A percentile compares a stretch with the other conserved stretches of the same genome.
Conservation (phyloP, 2,113 vertebrate species). For the Otolemur garnettii region DNA sequence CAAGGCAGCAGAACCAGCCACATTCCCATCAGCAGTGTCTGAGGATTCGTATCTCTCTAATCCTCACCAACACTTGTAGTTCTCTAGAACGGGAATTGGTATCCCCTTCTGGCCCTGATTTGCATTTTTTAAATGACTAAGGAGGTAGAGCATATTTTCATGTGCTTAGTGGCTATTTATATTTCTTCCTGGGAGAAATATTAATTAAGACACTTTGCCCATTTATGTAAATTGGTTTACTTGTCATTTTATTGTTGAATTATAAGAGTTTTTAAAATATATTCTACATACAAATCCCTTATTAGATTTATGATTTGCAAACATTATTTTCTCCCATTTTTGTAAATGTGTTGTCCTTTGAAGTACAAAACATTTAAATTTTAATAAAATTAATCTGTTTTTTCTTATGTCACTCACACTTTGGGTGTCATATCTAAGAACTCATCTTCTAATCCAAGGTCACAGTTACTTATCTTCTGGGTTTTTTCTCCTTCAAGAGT, state of each 20-base stretch:
- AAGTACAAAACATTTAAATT: background rate
- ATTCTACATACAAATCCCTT: background rate
- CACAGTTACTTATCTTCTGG: background rate
- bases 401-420: background rate
- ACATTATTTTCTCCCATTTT: background rate
- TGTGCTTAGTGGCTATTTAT: background rate
- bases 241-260: background rate
- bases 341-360: background rate
- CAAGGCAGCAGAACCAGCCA: background rate
- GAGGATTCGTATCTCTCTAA: background rate
- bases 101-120: background rate
- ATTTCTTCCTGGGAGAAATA: background rate
- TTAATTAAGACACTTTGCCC: background rate
- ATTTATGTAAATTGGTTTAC: background rate
- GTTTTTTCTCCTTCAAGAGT: background rate
- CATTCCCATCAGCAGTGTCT: background rate
- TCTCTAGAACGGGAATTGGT: background rate
- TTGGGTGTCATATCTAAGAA: background rate
- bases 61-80: background rate
- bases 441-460: background rate
- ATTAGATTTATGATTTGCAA: background rate
- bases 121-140: background rate
- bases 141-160: background rate
- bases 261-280: background rate
- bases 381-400: background rate